Evolutionary conservation across 2,113 vertebrate species (phyloP).

Genomic region (Cervus canadensis): DNA sequence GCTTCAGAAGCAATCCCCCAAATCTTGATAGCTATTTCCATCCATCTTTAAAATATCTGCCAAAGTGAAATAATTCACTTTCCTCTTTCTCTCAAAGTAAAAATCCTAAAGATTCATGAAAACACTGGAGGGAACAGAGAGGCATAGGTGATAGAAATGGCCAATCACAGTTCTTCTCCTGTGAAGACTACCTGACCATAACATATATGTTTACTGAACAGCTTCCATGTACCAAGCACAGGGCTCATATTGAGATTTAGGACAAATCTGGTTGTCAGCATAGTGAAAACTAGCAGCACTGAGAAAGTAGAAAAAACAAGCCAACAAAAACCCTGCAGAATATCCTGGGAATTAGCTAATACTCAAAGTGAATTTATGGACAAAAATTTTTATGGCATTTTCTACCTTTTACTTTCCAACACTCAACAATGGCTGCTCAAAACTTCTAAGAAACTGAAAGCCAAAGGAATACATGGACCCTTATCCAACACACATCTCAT

Average conservation of each 20-base stretch:
- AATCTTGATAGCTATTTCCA: not conserved
- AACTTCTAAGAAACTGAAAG: not conserved
- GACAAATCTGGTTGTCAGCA: not conserved
- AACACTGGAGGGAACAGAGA: not conserved
- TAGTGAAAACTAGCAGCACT: not conserved
- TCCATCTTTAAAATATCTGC: not conserved
- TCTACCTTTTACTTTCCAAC: not conserved
- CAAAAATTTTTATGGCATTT: not conserved
- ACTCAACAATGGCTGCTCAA: not conserved
- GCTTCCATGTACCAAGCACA: not conserved
- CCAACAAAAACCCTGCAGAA: not conserved
- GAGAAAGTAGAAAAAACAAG: not conserved
- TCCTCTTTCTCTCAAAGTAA: not conserved
- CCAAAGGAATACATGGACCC: not conserved
- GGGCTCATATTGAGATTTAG: not conserved
- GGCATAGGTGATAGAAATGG: not conserved
- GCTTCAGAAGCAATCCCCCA: not conserved
- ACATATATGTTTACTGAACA: not conserved
- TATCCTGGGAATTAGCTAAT: not conserved
- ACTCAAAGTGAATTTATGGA: not conserved
- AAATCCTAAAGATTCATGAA: not conserved
- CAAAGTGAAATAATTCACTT: constrained; percentile 11
- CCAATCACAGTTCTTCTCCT: not conserved
- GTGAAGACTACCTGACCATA: not conserved
- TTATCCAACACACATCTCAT: not conserved